Percentiles rank a stretch among this genome's conserved stretches.
Conservation (phyloP, 1,140 invertebrate species). For the Forficula auricularia region DNA sequence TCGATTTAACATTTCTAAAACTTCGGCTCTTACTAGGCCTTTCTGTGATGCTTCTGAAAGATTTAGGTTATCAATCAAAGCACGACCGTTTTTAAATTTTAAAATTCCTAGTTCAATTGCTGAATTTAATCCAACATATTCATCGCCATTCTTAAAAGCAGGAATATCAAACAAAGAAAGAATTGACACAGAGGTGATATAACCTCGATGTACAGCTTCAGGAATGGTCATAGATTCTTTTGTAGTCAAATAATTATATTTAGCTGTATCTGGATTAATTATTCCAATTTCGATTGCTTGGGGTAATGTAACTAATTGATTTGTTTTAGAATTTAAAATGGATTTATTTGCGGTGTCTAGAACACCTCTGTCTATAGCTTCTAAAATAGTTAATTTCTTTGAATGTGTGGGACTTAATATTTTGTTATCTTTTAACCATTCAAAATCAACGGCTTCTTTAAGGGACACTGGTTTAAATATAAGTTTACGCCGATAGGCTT, state of each 20-base stretch:
- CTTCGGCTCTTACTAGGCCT: constrained; percentile 50
- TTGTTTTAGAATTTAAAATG: constrained; percentile 57
- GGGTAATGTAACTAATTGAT: constrained; percentile 61
- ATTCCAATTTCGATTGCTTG: constrained; percentile 67
- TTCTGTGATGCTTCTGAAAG: constrained; percentile 36
- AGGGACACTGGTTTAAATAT: constrained; percentile 79
- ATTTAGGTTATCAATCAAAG: background rate
- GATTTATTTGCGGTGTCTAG: constrained; percentile 68
- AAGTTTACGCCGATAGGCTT: constrained; percentile 57
- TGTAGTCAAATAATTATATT: constrained; percentile 51
- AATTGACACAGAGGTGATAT: constrained; percentile 72
- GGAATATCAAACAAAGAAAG: constrained; percentile 84
- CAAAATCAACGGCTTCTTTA: constrained; percentile 67
- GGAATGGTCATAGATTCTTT: constrained; percentile 48
- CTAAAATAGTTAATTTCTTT: constrained; percentile 54
- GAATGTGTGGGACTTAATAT: constrained; percentile 64
- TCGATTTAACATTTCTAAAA: constrained; percentile 66
- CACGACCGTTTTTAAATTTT: constrained; percentile 49
- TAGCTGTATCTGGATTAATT: constrained; percentile 49
- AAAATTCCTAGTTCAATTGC: constrained; percentile 65
- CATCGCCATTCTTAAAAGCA: constrained; percentile 65
- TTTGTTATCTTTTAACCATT: constrained; percentile 56
- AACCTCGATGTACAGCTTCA: constrained; percentile 43
- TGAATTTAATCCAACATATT: constrained; percentile 71
- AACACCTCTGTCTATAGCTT: constrained; percentile 69